Evolutionary conservation across 2,888 invertebrate genomes (phyloP).

Genomic region (Muscina levida): DNA sequence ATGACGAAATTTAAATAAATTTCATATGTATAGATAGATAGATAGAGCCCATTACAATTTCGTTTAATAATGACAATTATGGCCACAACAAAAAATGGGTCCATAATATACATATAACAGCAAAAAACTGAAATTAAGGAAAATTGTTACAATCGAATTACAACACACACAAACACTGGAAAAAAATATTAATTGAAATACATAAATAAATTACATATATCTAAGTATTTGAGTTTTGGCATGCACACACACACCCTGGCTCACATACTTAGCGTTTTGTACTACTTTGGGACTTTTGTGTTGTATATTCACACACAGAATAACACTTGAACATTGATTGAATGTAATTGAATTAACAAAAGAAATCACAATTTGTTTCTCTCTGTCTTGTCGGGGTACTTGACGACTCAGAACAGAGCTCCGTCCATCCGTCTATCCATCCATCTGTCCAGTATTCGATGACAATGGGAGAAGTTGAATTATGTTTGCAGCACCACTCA

Average conservation of each 20-base stretch:
- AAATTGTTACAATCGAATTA: conserved; percentile 56
- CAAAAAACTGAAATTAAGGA: conserved; percentile 26
- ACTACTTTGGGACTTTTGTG: not conserved
- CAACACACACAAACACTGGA: conserved; percentile 50
- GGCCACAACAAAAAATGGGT: too few species aligned
- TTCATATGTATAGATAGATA: too few species aligned
- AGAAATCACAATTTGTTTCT: conserved; percentile 43
- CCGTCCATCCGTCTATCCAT: not conserved
- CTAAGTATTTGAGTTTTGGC: conserved; percentile 20
- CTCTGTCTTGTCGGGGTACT: not conserved
- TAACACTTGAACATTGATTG: conserved; percentile 68
- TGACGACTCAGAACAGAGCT: not conserved
- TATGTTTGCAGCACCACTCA: conserved; percentile 5
- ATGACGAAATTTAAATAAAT: too few species aligned
- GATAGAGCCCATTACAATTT: too few species aligned
- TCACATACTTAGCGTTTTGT: too few species aligned
- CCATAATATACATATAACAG: too few species aligned
- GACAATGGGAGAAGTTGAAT: conserved; percentile 10
- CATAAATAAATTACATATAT: conserved; percentile 41
- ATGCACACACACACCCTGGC: not conserved
- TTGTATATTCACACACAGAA: conserved; percentile 1
- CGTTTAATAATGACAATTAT: too few species aligned
- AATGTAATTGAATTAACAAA: conserved; percentile 70
- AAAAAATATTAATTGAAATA: conserved; percentile 59
- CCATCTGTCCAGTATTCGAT: not conserved